A percentile compares a stretch with the other conserved stretches of the same genome.
These are phyloP conservation scores for Orestias chungarensis DNA, from an alignment of 2,797 vertebrate genomes.

Conservation along the genomic window DNA sequence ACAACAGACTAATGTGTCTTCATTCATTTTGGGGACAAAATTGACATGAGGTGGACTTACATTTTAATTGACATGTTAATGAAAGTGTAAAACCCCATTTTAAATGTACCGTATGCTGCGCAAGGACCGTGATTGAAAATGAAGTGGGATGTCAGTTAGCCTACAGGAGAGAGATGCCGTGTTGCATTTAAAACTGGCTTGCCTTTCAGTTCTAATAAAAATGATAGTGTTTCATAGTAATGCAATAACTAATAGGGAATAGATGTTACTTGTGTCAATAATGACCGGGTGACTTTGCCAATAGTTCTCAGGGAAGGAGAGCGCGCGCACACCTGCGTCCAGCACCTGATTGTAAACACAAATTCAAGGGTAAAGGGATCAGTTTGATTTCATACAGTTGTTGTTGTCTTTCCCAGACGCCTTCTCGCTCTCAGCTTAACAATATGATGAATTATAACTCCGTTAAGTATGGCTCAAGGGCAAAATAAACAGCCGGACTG, in stretches of 20 bases:
- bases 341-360: constrained; percentile 37
- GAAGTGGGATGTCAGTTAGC: constrained; percentile 59
- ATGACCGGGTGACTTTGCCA: constrained; percentile 22
- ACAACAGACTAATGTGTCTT: constrained; percentile 22
- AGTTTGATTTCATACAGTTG: constrained; percentile 39
- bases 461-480: constrained; percentile 78
- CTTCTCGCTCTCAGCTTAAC: constrained; percentile 56
- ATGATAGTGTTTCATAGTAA: constrained; percentile 14
- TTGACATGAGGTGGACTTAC: constrained; percentile 46
- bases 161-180: constrained; percentile 26
- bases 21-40: constrained; percentile 40
- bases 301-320: constrained; percentile 4
- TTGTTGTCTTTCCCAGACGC: constrained; percentile 32
- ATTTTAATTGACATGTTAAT: constrained; percentile 64
- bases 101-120: constrained; percentile 38
- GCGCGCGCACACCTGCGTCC: constrained; percentile 29
- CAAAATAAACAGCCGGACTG: constrained; percentile 63
- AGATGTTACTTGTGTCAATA: constrained; percentile 18
- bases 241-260: constrained; percentile 16
- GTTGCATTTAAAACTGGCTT: constrained; percentile 16
- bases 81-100: constrained; percentile 42
- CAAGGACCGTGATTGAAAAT: constrained; percentile 29
- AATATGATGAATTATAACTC: constrained; percentile 69
- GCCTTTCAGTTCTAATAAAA: constrained; percentile 22
- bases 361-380: constrained; percentile 61